A percentile compares a stretch with the other conserved stretches of the same genome.
phyloP scores from a whole-genome alignment of 2,888 invertebrate species.

The Lasioglossum malachurum region DNA sequence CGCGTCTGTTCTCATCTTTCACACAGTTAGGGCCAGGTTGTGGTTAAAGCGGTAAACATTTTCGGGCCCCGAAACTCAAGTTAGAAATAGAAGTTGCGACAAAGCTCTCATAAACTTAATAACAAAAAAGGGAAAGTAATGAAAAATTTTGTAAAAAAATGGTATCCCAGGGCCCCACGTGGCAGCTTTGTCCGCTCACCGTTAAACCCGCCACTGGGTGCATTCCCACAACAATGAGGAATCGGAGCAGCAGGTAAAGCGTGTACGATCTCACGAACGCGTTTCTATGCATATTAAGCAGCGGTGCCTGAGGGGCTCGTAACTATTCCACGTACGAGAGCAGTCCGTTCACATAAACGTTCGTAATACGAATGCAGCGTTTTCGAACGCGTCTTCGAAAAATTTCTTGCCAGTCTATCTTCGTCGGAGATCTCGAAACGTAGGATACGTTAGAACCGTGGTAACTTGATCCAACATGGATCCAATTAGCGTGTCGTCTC shows the following conservation, averaged over 20 bases:
- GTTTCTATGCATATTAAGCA: slow-evolving; percentile 50
- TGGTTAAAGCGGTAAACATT: no score
- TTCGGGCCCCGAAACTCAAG: no score
- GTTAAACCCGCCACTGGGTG: neutral
- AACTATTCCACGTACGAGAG: slow-evolving; percentile 48
- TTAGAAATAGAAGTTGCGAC: no score
- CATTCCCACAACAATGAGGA: slow-evolving; percentile 32
- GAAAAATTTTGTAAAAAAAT: no score
- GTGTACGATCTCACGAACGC: slow-evolving; percentile 14
- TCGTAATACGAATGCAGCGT: slow-evolving; percentile 21
- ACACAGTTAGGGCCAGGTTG: neutral
- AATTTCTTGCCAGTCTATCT: neutral
- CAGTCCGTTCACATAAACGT: slow-evolving; percentile 19
- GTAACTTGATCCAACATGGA: neutral
- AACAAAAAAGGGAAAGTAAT: no score
- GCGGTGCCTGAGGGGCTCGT: slow-evolving; percentile 23
- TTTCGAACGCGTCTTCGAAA: slow-evolving; percentile 13
- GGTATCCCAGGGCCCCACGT: no score
- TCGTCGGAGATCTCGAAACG: neutral
- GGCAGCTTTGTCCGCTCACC: no score
- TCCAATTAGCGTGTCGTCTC: neutral
- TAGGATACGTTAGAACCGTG: neutral
- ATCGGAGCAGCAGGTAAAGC: slow-evolving; percentile 29
- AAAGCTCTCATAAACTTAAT: no score
- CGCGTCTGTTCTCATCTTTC: neutral